phyloP scores from a whole-genome alignment of 1,140 invertebrate genomes.

The Chrysoperla carnea region DNA sequence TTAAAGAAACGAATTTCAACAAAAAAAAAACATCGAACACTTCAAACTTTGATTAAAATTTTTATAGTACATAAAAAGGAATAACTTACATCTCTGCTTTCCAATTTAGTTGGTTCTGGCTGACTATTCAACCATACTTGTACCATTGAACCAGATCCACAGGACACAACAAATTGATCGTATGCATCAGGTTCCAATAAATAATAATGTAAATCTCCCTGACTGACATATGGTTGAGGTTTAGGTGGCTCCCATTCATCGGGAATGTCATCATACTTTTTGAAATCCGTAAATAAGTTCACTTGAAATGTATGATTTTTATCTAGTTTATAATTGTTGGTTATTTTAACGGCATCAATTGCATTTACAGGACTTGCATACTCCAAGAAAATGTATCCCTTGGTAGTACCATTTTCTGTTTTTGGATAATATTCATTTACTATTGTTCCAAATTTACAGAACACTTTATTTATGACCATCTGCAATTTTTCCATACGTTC shows the following conservation, averaged over 20 bases:
- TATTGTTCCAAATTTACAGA: constrained; percentile 79
- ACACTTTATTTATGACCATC: constrained; percentile 83
- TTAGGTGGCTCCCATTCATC: constrained; percentile 84
- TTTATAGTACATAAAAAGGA: too few relatives aligned
- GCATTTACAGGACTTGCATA: constrained; percentile 68
- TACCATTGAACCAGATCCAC: constrained; percentile 55
- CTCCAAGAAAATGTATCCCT: constrained; percentile 91
- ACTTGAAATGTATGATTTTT: constrained; percentile 91
- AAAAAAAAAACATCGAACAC: too few relatives aligned
- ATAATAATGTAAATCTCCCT: constrained; percentile 82
- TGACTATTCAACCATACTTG: constrained; percentile 80
- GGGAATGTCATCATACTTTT: constrained; percentile 74
- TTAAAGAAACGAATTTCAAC: too few relatives aligned
- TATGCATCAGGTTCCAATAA: constrained; percentile 83
- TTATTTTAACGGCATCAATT: constrained; percentile 65
- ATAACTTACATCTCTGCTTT: constrained; percentile 60
- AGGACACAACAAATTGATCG: constrained; percentile 89
- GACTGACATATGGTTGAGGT: constrained; percentile 69
- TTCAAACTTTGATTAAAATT: too few relatives aligned
- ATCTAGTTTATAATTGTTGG: constrained; percentile 91
- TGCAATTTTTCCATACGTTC: constrained; percentile 86
- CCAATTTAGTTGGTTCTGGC: constrained; percentile 68
- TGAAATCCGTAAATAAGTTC: constrained; percentile 90
- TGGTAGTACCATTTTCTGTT: constrained; percentile 66
- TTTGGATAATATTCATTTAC: constrained; percentile 82